phyloP scores from a whole-genome alignment of 2,888 invertebrate species.

The Pasiphila rectangulata region DNA sequence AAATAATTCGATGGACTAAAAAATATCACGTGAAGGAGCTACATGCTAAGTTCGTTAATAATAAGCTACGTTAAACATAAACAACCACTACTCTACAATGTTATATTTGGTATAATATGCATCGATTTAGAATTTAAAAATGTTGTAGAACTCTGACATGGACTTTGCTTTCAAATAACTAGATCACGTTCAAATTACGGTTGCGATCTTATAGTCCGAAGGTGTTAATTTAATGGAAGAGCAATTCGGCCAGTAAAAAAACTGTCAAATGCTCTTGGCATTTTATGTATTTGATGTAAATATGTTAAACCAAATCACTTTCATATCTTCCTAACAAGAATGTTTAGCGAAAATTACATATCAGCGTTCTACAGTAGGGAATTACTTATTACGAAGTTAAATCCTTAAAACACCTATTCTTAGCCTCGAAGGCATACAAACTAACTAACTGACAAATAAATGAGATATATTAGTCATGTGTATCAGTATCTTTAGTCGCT shows the following conservation, averaged over 20 bases:
- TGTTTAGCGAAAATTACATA: no score
- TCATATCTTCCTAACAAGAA: no score
- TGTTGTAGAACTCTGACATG: neutral
- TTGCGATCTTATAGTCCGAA: no score
- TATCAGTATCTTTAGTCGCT: neutral
- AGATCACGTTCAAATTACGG: no score
- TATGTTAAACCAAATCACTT: no score
- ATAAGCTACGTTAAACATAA: conserved; percentile 33
- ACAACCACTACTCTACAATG: conserved; percentile 39
- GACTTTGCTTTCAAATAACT: no score
- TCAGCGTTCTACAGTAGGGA: neutral
- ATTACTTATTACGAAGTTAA: neutral
- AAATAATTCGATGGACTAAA: neutral
- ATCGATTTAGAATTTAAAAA: neutral
- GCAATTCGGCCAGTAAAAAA: no score
- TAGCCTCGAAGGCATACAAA: neutral
- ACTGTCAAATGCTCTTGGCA: no score
- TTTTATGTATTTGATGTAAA: no score
- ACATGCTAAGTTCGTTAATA: conserved; percentile 12
- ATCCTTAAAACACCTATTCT: neutral
- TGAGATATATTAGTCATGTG: neutral
- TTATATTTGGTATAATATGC: conserved; percentile 56
- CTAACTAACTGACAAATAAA: no score
- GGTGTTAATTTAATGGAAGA: no score
- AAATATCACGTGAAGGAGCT: neutral